Evolutionary conservation across 1,140 invertebrate genomes (phyloP), one percentile per base, ranked within the genome.

Genomic region (Cherax destructor): DNA sequence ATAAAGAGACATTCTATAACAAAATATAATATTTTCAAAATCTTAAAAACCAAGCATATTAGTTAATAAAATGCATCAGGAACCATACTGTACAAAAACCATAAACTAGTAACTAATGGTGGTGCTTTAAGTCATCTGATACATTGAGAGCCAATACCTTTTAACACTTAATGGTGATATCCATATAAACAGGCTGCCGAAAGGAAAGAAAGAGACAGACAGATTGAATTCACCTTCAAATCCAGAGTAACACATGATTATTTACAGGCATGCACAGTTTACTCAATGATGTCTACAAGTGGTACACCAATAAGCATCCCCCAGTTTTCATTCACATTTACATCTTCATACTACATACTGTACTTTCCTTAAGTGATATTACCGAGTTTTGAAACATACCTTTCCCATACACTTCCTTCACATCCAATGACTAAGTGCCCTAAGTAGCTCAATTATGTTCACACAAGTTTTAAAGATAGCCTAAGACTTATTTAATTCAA

Each of bases 131-230:
- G 69, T 21, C 69, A 72, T 72, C n/a, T 24, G 69, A 11, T 72
- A 72, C 69, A 72, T 5, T 24, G n/a, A 72, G 69, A 72, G 69
- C n/a, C 69, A 72, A 72, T 72, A 72, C 69, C 69, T 72, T 72
- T 72, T 72, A 72, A 72, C 69, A 72, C n/a, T 72, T 72, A 24
- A 72, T 30, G 69, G 69, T 72, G 69, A 72, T 72, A 72, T 72
- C 69, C 69, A 72, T 72, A 72, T 24, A 72, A 21, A 72, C 69
- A 72, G 69, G 69, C 69, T 72, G 69, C 69, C 21, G n/a, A 72
- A 72, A 72, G 69, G 69, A 72, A 72, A 24, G 69, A 72, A 24
- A 72, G 69, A 72, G 69, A 72, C 69, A 72, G 69, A 72, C 69
- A 72, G 69, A 72, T 24, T 72, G 69, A 72, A 72, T 72, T 72